Percentiles rank a stretch among this genome's conserved stretches.
phyloP scores from a whole-genome alignment of 1,140 invertebrate genomes.

The Atta colombica region DNA sequence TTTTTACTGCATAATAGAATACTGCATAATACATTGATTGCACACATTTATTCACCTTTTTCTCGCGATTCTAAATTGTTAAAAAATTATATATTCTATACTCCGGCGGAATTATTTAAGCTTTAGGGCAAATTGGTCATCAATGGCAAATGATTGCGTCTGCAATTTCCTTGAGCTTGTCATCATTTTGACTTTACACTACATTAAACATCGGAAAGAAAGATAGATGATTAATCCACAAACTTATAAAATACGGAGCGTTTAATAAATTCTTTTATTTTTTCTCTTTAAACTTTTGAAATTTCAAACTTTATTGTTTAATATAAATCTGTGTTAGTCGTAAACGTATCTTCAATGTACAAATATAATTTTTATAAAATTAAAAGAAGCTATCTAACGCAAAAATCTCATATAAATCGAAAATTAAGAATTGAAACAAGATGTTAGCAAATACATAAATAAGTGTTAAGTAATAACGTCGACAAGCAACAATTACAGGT shows the following conservation, averaged over 20 bases:
- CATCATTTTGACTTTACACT: conserved; percentile 36
- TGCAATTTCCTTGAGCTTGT: conserved; percentile 25
- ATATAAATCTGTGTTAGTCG: background rate
- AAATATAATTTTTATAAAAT: background rate
- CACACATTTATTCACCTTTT: conserved; percentile 23
- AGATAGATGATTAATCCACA: background rate
- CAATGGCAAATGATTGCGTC: conserved; percentile 29
- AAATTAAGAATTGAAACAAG: background rate
- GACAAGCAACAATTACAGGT: background rate
- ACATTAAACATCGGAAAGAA: conserved; percentile 27
- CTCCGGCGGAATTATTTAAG: conserved; percentile 5
- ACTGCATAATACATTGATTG: background rate
- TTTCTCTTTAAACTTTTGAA: background rate
- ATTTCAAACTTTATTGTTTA: background rate
- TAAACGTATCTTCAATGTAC: background rate
- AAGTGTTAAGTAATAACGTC: background rate
- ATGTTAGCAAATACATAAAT: background rate
- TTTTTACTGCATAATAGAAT: background rate
- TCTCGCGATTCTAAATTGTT: background rate
- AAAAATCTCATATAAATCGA: background rate
- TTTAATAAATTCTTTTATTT: conserved; percentile 8
- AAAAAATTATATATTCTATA: conserved; percentile 54
- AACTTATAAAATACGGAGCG: background rate
- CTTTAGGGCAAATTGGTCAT: conserved; percentile 38
- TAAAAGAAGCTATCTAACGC: background rate